A percentile compares a stretch with the other conserved stretches of the same genome.
These are phyloP conservation scores for Cyclina sinensis DNA, from an alignment of 1,140 invertebrate species.

Conservation along the genomic window DNA sequence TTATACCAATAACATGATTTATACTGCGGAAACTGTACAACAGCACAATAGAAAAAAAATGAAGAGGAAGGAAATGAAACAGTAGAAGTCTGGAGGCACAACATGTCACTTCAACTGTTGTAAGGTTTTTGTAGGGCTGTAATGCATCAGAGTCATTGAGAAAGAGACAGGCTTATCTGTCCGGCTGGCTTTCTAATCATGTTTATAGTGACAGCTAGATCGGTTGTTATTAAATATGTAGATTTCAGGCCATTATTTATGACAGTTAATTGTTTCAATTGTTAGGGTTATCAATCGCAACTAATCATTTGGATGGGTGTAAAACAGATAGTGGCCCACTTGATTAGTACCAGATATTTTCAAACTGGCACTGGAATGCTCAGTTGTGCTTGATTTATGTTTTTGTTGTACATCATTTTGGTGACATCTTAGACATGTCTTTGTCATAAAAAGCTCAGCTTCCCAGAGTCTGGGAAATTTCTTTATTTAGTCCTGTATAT, in stretches of 20 bases:
- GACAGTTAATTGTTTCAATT: conserved; percentile 53
- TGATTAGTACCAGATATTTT: conserved; percentile 41
- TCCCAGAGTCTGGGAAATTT: too few relatives aligned
- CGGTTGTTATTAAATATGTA: conserved; percentile 38
- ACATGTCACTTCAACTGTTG: neutral
- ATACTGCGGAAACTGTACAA: too few relatives aligned
- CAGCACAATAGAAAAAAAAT: neutral
- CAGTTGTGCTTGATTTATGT: conserved; percentile 44
- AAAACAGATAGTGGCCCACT: conserved; percentile 31
- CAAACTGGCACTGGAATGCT: conserved; percentile 6
- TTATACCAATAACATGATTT: too few relatives aligned
- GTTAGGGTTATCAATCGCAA: conserved; percentile 41
- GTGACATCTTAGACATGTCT: conserved; percentile 1
- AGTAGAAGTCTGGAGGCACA: neutral
- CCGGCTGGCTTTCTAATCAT: conserved; percentile 38
- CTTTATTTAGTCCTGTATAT: too few relatives aligned
- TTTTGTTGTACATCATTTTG: neutral
- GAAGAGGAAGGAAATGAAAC: neutral
- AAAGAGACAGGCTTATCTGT: conserved; percentile 30
- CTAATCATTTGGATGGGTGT: conserved; percentile 43
- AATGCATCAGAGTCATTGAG: conserved; percentile 14
- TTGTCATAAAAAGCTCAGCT: neutral
- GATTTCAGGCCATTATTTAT: conserved; percentile 45
- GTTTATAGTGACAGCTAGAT: conserved; percentile 36
- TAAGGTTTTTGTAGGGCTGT: conserved; percentile 30